phyloP scores from a whole-genome alignment of 2,113 vertebrate species.

The Dinomys branickii region DNA sequence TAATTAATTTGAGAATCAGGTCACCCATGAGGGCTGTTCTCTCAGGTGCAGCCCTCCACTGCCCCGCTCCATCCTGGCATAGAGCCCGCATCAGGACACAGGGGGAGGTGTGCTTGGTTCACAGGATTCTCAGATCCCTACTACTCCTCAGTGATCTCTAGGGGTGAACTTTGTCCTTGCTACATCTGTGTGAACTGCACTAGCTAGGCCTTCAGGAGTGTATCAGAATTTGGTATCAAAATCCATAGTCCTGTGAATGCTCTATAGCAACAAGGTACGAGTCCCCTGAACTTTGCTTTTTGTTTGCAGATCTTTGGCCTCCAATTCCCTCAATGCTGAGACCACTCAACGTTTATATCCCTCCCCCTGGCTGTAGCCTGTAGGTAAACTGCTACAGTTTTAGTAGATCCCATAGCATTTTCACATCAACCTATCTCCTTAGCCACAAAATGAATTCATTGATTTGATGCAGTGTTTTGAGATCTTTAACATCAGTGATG shows the following conservation, averaged over 20 bases:
- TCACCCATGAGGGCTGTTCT: background rate
- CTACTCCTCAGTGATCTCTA: background rate
- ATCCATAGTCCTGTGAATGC: background rate
- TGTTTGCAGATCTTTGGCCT: background rate
- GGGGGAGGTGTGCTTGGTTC: background rate
- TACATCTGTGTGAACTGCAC: background rate
- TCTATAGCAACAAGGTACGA: background rate
- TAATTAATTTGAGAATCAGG: constrained; percentile 51
- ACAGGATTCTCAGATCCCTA: background rate
- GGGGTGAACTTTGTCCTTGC: background rate
- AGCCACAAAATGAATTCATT: background rate
- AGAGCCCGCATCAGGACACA: background rate
- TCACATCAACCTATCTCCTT: background rate
- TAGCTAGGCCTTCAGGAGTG: background rate
- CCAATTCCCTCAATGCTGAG: background rate
- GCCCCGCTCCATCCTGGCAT: background rate
- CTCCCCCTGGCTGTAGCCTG: background rate
- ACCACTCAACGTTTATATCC: background rate
- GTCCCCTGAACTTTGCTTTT: background rate
- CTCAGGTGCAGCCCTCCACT: background rate
- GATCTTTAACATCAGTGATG: background rate
- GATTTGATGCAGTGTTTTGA: background rate
- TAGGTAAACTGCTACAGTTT: background rate
- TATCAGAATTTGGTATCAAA: background rate
- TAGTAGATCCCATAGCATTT: background rate